Percentiles rank a stretch among this genome's conserved stretches.
Evolutionary conservation across 2,113 vertebrate genomes (phyloP).

Genomic region (Oryzias celebensis): DNA sequence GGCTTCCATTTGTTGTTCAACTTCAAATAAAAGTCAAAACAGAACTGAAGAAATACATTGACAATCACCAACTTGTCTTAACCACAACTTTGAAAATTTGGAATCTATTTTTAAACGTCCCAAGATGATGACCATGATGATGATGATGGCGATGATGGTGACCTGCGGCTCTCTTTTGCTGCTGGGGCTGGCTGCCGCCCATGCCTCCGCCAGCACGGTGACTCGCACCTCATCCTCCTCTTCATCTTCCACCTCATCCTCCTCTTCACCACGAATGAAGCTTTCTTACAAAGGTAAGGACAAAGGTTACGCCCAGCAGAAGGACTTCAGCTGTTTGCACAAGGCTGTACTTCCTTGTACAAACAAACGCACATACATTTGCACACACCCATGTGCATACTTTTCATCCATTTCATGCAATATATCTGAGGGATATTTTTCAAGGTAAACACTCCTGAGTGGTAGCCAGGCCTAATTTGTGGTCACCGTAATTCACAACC

Average conservation of each 20-base stretch:
- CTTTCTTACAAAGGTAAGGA: conserved; percentile 76
- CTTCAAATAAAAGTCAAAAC: neutral
- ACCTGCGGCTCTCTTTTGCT: conserved; percentile 70
- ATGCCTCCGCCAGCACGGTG: conserved; percentile 53
- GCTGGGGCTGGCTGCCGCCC: conserved; percentile 62
- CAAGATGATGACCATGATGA: conserved; percentile 74
- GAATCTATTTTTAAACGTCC: neutral
- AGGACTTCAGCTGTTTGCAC: neutral
- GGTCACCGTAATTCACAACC: conserved; percentile 35
- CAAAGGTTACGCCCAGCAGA: neutral
- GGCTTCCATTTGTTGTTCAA: neutral
- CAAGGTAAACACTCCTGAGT: conserved; percentile 47
- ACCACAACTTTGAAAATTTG: neutral
- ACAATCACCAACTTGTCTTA: neutral
- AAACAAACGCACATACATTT: neutral
- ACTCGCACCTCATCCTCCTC: conserved; percentile 40
- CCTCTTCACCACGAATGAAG: conserved; percentile 72
- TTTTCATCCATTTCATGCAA: conserved; percentile 19
- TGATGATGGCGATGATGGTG: conserved; percentile 66
- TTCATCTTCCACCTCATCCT: conserved; percentile 37
- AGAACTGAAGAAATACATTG: neutral
- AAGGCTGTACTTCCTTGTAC: neutral
- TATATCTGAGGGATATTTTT: conserved; percentile 26
- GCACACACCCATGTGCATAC: conserved; percentile 8
- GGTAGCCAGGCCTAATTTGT: conserved; percentile 48